phyloP scores from a whole-genome alignment of 2,888 invertebrate genomes.

The Biston betularia region DNA sequence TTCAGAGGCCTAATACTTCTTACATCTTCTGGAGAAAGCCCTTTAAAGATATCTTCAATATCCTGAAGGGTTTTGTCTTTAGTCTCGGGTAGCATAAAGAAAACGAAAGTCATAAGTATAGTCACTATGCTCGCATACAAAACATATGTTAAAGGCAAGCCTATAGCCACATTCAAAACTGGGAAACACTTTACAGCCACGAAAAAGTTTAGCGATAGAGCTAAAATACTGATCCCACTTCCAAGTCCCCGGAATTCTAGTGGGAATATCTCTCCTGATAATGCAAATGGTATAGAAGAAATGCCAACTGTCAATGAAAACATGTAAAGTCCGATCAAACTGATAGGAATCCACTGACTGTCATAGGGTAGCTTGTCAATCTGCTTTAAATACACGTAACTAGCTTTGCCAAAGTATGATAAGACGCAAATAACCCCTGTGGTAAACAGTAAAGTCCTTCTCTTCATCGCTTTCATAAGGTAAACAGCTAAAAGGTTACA shows the following conservation, averaged over 20 bases:
- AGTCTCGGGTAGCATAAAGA: conserved; percentile 88
- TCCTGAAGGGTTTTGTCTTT: conserved; percentile 88
- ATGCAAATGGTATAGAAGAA: conserved; percentile 89
- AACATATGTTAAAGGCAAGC: conserved; percentile 86
- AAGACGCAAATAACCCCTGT: conserved; percentile 86
- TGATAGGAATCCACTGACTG: conserved; percentile 79
- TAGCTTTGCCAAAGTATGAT: conserved; percentile 85
- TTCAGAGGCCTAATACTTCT: conserved; percentile 66
- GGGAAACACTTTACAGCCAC: conserved; percentile 89
- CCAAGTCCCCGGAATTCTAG: conserved; percentile 87
- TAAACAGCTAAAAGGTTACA: conserved; percentile 87
- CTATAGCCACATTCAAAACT: conserved; percentile 79
- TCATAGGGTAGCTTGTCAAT: conserved; percentile 62
- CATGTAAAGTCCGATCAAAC: conserved; percentile 84
- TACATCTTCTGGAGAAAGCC: conserved; percentile 56
- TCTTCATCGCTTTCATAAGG: conserved; percentile 85
- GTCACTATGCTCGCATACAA: conserved; percentile 86
- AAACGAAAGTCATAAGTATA: conserved; percentile 80
- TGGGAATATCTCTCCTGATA: conserved; percentile 90
- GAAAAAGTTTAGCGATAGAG: conserved; percentile 88
- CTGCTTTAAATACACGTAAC: conserved; percentile 71
- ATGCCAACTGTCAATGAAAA: conserved; percentile 87
- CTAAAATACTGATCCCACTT: conserved; percentile 87
- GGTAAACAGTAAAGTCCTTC: conserved; percentile 86
- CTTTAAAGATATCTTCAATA: conserved; percentile 87